These are phyloP conservation scores for Thalassaphorura encarpata DNA, from an alignment of 1,140 invertebrate species.

Conservation along the genomic window DNA sequence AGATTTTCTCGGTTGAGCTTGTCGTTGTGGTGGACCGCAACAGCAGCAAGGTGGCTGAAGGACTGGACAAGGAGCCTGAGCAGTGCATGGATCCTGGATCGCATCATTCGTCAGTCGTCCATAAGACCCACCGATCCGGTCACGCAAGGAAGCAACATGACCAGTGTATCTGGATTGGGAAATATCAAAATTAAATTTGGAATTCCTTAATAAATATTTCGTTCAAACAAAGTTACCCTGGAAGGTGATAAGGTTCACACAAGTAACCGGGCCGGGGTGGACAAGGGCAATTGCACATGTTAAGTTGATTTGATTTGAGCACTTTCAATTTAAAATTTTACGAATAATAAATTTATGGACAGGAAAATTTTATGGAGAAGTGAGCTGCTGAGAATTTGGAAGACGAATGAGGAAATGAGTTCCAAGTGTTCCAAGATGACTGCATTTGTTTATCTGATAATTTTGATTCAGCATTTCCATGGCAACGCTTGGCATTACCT, in stretches of 20 bases:
- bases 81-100: constrained; percentile 26
- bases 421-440: not conserved
- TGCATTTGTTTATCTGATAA: too few relatives aligned
- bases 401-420: not conserved
- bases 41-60: constrained; percentile 6
- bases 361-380: not conserved
- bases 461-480: too few relatives aligned
- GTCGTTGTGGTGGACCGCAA: constrained; percentile 3
- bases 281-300: constrained; percentile 5
- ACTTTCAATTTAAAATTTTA: not conserved
- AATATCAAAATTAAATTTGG: not conserved
- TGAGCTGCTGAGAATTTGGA: not conserved
- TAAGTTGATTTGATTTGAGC: not conserved
- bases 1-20: not conserved
- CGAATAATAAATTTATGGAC: not conserved
- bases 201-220: not conserved
- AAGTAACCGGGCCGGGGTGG: constrained; percentile 16
- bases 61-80: constrained; percentile 27
- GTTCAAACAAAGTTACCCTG: constrained; percentile 17
- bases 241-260: constrained; percentile 26
- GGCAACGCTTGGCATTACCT: too few relatives aligned
- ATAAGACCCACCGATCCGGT: constrained; percentile 20
- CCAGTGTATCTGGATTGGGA: constrained; percentile 17
- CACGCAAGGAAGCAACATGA: constrained; percentile 21
- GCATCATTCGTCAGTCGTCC: constrained; percentile 14